Conservation (phyloP, 2,797 vertebrate genomes). For the Argya squamiceps region DNA sequence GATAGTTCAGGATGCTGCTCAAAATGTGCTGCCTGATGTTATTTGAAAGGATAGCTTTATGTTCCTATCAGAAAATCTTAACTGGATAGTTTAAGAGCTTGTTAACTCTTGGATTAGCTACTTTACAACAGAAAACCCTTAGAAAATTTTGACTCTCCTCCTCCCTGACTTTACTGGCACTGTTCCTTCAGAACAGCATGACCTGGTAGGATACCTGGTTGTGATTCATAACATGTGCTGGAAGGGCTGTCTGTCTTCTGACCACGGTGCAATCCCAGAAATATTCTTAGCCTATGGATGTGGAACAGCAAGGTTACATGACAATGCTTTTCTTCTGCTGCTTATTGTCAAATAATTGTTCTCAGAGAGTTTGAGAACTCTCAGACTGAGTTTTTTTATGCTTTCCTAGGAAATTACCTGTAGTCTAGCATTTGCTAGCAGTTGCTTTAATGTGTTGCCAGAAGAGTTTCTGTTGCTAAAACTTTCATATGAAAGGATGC, state of each 20-base stretch:
- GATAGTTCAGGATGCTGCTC: not conserved
- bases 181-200: not conserved
- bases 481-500: not conserved
- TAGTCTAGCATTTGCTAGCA: not conserved
- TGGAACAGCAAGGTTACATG: slow-evolving; percentile 10
- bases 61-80: not conserved
- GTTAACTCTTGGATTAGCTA: not conserved
- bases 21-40: not conserved
- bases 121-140: not conserved
- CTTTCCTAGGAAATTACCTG: not conserved
- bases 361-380: not conserved
- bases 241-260: not conserved
- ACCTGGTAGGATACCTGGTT: not conserved
- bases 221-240: not conserved
- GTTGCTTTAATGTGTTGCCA: not conserved
- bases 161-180: not conserved
- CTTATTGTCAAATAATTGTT: not conserved
- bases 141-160: not conserved
- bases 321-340: not conserved
- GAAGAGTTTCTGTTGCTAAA: not conserved
- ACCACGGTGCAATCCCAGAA: not conserved
- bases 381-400: not conserved
- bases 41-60: not conserved
- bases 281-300: not conserved
- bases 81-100: not conserved